Evolutionary conservation across 2,888 invertebrate genomes (phyloP), one percentile per base, ranked within the genome.

Genomic region (Dicranocentrus wangi): DNA sequence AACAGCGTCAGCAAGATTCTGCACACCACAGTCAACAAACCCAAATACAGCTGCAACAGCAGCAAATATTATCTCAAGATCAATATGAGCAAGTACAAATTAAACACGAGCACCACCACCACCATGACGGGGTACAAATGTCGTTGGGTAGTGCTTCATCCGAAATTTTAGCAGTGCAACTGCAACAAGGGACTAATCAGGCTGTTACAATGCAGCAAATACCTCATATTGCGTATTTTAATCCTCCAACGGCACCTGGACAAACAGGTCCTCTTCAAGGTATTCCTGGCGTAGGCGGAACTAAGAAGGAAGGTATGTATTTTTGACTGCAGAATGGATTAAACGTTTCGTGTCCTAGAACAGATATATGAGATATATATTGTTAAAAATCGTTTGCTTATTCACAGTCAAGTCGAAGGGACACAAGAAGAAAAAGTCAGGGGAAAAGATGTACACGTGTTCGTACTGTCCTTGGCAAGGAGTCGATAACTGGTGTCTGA

Each of bases 401-500:
- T 23, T 69, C 43, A 17, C 55, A 86, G 86, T 61, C 13, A 87
- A 87, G 76, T 72, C 85, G 69, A 87, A 88, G 70, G 89, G 89
- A 85, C 87, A 84, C 81, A 87, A 88, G 85, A 87, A 87, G 89
- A 92, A 90, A 89, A 87, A 87, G 73, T 77, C 82, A 32, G 91
- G 92, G 66, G 93, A 93, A 88, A 92, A 93, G 87, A 92, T 94
- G 86, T 94, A 94, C 89, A 93, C 94, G 85, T 96, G 96, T 90
- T 94, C 94, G 88, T 96, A 95, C 89, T 97, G 96, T 89, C 92
- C 95, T 23, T 83, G 86, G 86, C 94, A 94, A 47, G 96, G 96
- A 23, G 95, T 94, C 76, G 96, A 96, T 90, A 96, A 96, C 89
- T 97, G 96, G 96, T 96, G 96, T 87, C 91, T 96, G 81, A 96